A percentile compares a stretch with the other conserved stretches of the same genome.
Evolutionary conservation across 1,140 invertebrate genomes (phyloP).

Genomic region (Orius insidiosus): DNA sequence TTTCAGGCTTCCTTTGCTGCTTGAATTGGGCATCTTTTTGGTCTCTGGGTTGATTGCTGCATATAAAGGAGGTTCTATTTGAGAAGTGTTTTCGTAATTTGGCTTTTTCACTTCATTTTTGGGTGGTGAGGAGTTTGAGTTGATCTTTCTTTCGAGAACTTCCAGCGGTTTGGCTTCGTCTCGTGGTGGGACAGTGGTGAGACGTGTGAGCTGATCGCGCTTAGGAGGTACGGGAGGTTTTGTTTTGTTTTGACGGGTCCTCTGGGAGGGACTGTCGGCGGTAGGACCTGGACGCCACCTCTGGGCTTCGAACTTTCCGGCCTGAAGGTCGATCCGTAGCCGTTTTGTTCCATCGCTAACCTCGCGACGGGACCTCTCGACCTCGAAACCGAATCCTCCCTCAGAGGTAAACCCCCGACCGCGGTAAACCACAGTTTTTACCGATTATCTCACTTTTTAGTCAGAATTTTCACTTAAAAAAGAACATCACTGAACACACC

Average conservation of each 20-base stretch:
- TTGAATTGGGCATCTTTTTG: slow-evolving; percentile 5
- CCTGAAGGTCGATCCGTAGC: slow-evolving; percentile 10
- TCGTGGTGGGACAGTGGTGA: slow-evolving; percentile 18
- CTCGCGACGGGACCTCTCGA: background rate
- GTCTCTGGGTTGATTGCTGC: slow-evolving; percentile 2
- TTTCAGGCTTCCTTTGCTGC: slow-evolving; percentile 5
- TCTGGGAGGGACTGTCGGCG: slow-evolving; percentile 17
- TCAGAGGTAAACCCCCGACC: slow-evolving; percentile 21
- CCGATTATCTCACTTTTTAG: background rate
- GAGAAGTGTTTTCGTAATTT: background rate
- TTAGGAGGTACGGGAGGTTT: slow-evolving; percentile 20
- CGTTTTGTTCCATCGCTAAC: slow-evolving; percentile 7
- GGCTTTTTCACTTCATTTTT: slow-evolving; percentile 3
- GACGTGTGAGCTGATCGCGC: slow-evolving; percentile 19
- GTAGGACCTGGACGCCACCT: slow-evolving; percentile 19
- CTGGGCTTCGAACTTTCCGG: slow-evolving; percentile 11
- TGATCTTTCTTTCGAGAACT: slow-evolving; percentile 9
- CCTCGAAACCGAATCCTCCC: slow-evolving; percentile 18
- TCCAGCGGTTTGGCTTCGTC: slow-evolving; percentile 12
- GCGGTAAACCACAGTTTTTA: slow-evolving; percentile 22
- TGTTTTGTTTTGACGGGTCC: slow-evolving; percentile 15
- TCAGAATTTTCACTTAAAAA: background rate
- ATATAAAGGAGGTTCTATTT: background rate
- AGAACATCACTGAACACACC: slow-evolving; percentile 4
- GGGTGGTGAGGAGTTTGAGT: slow-evolving; percentile 3